Evolutionary conservation across 2,113 vertebrate genomes (phyloP).

Genomic region (Larimichthys crocea): DNA sequence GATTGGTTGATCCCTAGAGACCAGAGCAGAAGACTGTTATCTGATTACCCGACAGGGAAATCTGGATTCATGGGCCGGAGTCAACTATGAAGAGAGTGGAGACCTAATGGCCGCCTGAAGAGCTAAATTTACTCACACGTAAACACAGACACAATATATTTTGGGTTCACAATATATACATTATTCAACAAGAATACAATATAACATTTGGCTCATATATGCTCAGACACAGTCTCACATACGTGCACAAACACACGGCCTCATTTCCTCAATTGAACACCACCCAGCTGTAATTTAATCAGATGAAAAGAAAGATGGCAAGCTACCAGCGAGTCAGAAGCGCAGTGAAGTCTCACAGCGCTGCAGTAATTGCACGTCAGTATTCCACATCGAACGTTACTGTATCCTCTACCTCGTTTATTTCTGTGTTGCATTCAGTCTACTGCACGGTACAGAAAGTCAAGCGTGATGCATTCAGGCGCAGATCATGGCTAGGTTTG

Average conservation of each 20-base stretch:
- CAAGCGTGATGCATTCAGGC: neutral
- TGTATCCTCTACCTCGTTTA: constrained; percentile 21
- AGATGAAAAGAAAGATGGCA: constrained; percentile 43
- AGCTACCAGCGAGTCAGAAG: constrained; percentile 48
- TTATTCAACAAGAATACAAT: neutral
- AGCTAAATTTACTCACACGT: constrained; percentile 36
- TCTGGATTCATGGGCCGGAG: constrained; percentile 63
- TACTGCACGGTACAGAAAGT: neutral
- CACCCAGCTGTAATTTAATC: constrained; percentile 73
- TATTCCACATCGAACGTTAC: constrained; percentile 32
- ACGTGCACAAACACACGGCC: constrained; percentile 13
- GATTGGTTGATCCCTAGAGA: constrained; percentile 62
- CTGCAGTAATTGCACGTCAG: constrained; percentile 37
- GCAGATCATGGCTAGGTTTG: neutral
- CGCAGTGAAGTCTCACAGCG: constrained; percentile 36
- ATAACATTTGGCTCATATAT: neutral
- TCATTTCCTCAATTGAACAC: constrained; percentile 60
- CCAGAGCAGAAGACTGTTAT: constrained; percentile 58
- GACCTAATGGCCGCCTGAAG: constrained; percentile 38
- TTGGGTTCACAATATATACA: neutral
- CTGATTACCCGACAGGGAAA: constrained; percentile 68
- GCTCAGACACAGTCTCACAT: too few species aligned
- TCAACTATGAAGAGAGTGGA: constrained; percentile 31
- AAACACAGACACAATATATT: constrained; percentile 8
- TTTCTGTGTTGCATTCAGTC: neutral